Percentiles rank a stretch among this genome's conserved stretches.
These are phyloP conservation scores for Listronotus oregonensis DNA, from an alignment of 1,140 invertebrate genomes.

Conservation along the genomic window DNA sequence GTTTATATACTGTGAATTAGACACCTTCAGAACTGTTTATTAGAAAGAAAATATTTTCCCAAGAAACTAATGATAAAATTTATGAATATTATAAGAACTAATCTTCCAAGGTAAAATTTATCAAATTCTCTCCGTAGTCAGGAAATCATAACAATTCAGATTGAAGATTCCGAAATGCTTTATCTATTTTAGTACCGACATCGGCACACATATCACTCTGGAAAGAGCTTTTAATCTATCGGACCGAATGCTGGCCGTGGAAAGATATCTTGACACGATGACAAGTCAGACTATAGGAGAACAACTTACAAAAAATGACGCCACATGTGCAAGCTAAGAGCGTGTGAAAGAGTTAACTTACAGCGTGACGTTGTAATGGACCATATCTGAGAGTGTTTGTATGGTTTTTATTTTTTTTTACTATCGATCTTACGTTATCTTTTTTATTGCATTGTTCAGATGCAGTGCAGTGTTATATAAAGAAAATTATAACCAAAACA, in stretches of 20 bases:
- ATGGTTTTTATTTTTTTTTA: constrained; percentile 4
- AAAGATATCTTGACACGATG: constrained; percentile 45
- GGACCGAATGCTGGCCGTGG: constrained; percentile 28
- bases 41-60: no score
- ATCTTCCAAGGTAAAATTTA: no score
- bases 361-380: constrained; percentile 36
- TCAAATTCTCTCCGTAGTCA: no score
- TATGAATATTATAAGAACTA: no score
- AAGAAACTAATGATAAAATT: no score
- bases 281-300: constrained; percentile 37
- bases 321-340: constrained; percentile 42
- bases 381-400: constrained; percentile 30
- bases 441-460: constrained; percentile 24
- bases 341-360: constrained; percentile 50
- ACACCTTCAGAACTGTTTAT: no score
- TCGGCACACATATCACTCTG: constrained; percentile 21
- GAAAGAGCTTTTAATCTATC: constrained; percentile 39
- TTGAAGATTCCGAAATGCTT: no score
- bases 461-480: not conserved
- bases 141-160: no score
- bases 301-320: constrained; percentile 41
- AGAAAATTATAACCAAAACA: not conserved
- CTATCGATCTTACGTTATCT: constrained; percentile 26
- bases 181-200: constrained; percentile 13
- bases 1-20: no score